Base-by-base conservation (phyloP, 2,888 invertebrate species). In the Cryptus armator region DNA sequence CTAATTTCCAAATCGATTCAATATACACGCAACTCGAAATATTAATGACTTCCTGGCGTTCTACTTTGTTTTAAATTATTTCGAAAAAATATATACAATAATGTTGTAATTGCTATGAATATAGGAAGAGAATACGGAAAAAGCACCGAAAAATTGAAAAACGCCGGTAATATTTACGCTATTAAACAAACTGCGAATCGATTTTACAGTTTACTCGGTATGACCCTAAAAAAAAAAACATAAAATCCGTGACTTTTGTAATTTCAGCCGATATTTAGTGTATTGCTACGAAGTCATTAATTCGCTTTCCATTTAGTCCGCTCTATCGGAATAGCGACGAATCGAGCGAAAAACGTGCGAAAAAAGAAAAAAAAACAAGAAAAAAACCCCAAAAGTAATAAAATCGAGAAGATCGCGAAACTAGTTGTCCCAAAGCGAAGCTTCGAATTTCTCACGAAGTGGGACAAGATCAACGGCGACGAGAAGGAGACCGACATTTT, bases 271-370 rank as follows among this genome's bases (percentile, higher is more conserved):
- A 19, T 53, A 53, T 19, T 24, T 1, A 9, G 53, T 37, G 0
- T 59, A 59, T 59, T 29, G 59, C 59, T 59, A 24, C 59, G 59
- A 12, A 12, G 19, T 29, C 24, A n/a, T 59, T 29, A 88, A 83
- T 77, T 75, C 86, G 76, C 88, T 88, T 86, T 88, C 87, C 86
- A 88, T 86, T 87, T 80, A 70, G 51, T 51, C 81, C 3, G 53
- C 12, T 74, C 82, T 88, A 88, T 86, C 85, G 78, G 32, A 29
- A 70, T 53, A 79, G 71, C 66, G 75, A 48, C 29, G 53, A 53
- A 62, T 16, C 37, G 10, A n/a, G 3, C 48, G 24, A 24, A 87
- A 87, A 59, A 59, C 19, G 44, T 19, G 19, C 37, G 9, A 14
- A 10, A 44, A 53, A 43, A 56, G 6, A 59, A 10, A 24, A 46